These are phyloP conservation scores for Neosalanx taihuensis DNA, from an alignment of 2,797 vertebrate genomes.

Conservation along the genomic window DNA sequence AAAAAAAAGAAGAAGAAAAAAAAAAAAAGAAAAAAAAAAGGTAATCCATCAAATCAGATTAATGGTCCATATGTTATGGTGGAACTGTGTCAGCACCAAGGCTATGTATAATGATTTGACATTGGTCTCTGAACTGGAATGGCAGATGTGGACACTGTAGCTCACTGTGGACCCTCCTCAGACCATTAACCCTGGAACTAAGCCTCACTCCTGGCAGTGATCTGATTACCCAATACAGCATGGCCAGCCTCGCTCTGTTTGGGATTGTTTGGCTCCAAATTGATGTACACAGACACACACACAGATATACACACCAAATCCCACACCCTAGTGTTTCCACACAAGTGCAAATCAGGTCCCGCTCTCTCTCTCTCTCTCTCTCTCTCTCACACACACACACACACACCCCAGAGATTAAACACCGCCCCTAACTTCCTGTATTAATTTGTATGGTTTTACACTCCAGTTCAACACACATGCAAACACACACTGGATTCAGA, in stretches of 20 bases:
- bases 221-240: not conserved
- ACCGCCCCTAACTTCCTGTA: not conserved
- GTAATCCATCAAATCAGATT: not conserved
- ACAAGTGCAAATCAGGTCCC: not conserved
- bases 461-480: not conserved
- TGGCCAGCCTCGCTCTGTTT: not conserved
- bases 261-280: not conserved
- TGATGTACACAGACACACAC: constrained; percentile 17
- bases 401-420: not conserved
- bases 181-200: not conserved
- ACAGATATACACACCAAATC: not conserved
- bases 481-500: not conserved
- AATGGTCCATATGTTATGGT: not conserved
- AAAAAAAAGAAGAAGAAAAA: not conserved
- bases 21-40: not conserved
- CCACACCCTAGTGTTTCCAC: not conserved
- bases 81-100: not conserved
- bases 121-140: constrained; percentile 1
- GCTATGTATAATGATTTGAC: not conserved
- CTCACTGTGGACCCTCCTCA: not conserved
- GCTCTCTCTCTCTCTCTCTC: not conserved
- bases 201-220: not conserved
- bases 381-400: not conserved
- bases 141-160: not conserved
- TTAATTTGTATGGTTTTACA: constrained; percentile 10